Evolutionary conservation across 2,888 invertebrate species (phyloP).

Genomic region (Neocrepidodera transversa): DNA sequence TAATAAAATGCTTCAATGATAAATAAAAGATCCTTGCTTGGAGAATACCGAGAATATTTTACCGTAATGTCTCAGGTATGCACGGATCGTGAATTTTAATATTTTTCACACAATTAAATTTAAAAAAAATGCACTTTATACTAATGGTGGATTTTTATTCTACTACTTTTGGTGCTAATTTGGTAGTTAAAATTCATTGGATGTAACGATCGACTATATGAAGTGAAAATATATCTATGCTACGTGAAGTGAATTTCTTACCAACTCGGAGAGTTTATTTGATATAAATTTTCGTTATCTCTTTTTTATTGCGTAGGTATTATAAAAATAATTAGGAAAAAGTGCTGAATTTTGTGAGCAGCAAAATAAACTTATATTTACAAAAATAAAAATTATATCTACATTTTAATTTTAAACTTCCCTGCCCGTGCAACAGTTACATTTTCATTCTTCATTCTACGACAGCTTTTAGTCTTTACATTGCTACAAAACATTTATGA

Average conservation of each 20-base stretch:
- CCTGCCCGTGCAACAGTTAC: too few relatives aligned
- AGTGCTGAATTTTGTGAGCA: too few relatives aligned
- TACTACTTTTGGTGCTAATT: slow-evolving; percentile 49
- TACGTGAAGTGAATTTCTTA: slow-evolving; percentile 52
- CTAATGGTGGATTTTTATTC: slow-evolving; percentile 43
- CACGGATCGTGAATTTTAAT: not conserved
- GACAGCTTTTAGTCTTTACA: too few relatives aligned
- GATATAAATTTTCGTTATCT: not conserved
- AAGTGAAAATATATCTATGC: slow-evolving; percentile 60
- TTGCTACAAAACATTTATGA: not conserved
- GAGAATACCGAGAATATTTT: not conserved
- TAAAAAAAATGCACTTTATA: not conserved
- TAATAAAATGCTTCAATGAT: not conserved
- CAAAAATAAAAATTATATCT: too few relatives aligned
- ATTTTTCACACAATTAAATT: not conserved
- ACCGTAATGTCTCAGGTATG: not conserved
- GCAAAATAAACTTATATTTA: too few relatives aligned
- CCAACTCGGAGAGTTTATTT: not conserved
- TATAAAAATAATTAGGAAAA: too few relatives aligned
- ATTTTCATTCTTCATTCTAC: too few relatives aligned
- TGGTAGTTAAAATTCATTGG: slow-evolving; percentile 59
- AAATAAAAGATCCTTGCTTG: not conserved
- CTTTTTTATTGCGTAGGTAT: too few relatives aligned
- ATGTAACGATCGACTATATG: slow-evolving; percentile 58
- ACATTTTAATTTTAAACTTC: too few relatives aligned